A percentile compares a stretch with the other conserved stretches of the same genome.
phyloP scores from a whole-genome alignment of 2,888 invertebrate species.

The Eucera pruinosa region DNA sequence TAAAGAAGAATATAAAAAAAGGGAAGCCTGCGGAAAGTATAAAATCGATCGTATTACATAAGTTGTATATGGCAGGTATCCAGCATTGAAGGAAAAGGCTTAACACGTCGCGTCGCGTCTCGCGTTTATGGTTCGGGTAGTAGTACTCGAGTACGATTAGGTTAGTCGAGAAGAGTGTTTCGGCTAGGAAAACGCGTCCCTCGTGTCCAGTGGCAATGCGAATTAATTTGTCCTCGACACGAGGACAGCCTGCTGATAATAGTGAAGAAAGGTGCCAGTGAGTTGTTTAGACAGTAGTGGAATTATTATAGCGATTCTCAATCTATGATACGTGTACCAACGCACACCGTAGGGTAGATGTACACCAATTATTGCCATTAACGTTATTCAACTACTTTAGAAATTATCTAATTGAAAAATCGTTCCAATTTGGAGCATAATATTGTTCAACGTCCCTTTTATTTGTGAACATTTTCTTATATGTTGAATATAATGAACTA shows the following conservation, averaged over 20 bases:
- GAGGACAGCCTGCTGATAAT: conserved; percentile 53
- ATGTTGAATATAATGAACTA: too few relatives aligned
- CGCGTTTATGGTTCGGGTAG: too few relatives aligned
- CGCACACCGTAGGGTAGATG: too few relatives aligned
- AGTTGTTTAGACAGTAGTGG: conserved; percentile 68
- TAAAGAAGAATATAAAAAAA: conserved; percentile 51
- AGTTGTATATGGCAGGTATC: conserved; percentile 64
- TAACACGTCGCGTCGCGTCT: conserved; percentile 38
- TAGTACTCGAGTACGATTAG: conserved; percentile 36
- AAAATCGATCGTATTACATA: conserved; percentile 63
- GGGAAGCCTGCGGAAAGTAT: conserved; percentile 59
- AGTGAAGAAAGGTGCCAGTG: conserved; percentile 77
- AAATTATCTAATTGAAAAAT: too few relatives aligned
- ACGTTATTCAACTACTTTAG: too few relatives aligned
- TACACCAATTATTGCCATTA: too few relatives aligned
- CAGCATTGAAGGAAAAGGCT: conserved; percentile 53
- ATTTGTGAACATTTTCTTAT: too few relatives aligned
- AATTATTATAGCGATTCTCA: not conserved
- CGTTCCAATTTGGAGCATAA: too few relatives aligned
- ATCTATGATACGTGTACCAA: too few relatives aligned
- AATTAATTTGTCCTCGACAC: too few relatives aligned
- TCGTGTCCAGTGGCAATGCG: conserved; percentile 56
- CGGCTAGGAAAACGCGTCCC: conserved; percentile 49
- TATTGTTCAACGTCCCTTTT: too few relatives aligned
- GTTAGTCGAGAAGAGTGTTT: conserved; percentile 59